A percentile compares a stretch with the other conserved stretches of the same genome.
These are phyloP conservation scores for Silurus meridionalis DNA, from an alignment of 2,113 vertebrate species.

Conservation along the genomic window DNA sequence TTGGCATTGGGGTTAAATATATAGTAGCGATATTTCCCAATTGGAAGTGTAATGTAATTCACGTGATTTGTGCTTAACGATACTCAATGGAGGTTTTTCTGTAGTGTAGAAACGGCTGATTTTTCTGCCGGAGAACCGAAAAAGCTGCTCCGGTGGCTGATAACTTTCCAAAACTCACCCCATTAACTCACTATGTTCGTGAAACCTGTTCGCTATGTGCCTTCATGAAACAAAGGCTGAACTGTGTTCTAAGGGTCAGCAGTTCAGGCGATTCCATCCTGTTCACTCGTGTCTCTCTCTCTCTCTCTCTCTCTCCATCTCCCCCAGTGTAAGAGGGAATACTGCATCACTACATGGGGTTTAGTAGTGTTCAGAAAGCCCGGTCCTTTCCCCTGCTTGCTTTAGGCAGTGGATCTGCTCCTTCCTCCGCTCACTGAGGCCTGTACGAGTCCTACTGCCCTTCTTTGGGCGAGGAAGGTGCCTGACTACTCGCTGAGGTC, in stretches of 20 bases:
- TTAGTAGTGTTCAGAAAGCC: constrained; percentile 53
- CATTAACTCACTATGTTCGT: too few relatives aligned
- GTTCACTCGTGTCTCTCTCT: neutral
- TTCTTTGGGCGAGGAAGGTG: constrained; percentile 76
- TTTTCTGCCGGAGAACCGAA: neutral
- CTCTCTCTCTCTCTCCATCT: neutral
- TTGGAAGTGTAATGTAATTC: neutral
- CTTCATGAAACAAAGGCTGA: neutral
- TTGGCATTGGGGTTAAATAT: neutral
- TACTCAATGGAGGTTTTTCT: neutral
- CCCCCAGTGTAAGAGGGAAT: constrained; percentile 61
- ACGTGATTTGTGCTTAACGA: neutral
- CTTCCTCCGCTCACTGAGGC: neutral
- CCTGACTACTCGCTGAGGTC: constrained; percentile 85
- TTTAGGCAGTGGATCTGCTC: neutral
- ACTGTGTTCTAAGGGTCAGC: neutral
- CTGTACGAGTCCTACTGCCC: constrained; percentile 62
- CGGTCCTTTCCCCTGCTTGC: constrained; percentile 1
- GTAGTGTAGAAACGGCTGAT: neutral
- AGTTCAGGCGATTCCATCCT: constrained; percentile 24
- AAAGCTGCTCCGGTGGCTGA: neutral
- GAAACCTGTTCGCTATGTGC: neutral
- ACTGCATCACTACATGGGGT: constrained; percentile 62
- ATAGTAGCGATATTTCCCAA: neutral
- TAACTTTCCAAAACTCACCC: neutral